phyloP scores from a whole-genome alignment of 2,113 vertebrate species.

The Lagopus muta region DNA sequence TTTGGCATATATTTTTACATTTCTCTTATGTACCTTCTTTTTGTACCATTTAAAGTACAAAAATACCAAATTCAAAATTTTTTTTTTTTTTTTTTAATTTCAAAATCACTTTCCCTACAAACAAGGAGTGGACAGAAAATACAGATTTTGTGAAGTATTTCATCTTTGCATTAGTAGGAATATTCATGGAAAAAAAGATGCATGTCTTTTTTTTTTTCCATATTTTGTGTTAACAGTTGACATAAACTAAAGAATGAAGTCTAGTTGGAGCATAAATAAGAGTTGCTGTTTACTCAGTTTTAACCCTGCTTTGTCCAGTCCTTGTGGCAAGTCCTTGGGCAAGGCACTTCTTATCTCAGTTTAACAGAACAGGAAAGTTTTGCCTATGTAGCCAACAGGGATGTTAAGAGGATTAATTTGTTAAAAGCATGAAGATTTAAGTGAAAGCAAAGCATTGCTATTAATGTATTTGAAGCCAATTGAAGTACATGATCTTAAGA shows the following conservation, averaged over 20 bases:
- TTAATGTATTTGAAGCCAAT: neutral
- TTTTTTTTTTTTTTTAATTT: neutral
- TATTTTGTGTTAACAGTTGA: neutral
- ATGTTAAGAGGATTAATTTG: slow-evolving; percentile 52
- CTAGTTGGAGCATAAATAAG: neutral
- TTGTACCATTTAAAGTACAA: neutral
- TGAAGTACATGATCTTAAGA: neutral
- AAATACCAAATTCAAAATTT: neutral
- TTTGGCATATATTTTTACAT: neutral
- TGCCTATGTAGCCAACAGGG: neutral
- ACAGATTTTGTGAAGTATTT: neutral
- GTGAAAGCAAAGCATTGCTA: neutral
- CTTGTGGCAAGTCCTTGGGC: neutral
- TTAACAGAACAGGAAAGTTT: slow-evolving; percentile 39
- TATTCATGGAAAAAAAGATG: neutral
- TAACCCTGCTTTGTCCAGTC: slow-evolving; percentile 19
- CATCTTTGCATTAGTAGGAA: neutral
- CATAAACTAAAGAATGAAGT: neutral
- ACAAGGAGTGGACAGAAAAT: neutral
- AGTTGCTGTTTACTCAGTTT: neutral
- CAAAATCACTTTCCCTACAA: neutral
- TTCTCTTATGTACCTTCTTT: neutral
- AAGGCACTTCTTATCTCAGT: slow-evolving; percentile 24
- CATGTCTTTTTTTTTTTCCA: neutral
- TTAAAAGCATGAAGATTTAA: slow-evolving; percentile 26